phyloP scores from a whole-genome alignment of 2,113 vertebrate species.

The Sturnus vulgaris region DNA sequence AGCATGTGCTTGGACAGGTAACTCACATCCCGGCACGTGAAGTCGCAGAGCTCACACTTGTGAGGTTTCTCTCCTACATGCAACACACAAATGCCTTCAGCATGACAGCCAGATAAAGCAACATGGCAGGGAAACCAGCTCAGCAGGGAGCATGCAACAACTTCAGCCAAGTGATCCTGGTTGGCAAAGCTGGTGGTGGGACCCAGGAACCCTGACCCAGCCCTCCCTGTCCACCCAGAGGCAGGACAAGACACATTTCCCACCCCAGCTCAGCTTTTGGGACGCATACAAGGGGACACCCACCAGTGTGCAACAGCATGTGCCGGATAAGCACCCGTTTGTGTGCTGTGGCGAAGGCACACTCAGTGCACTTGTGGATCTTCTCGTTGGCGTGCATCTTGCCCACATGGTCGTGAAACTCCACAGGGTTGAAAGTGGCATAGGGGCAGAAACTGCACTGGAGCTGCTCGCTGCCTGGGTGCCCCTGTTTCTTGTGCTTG shows the following conservation, averaged over 20 bases:
- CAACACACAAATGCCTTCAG: background rate
- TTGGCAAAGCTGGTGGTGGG: background rate
- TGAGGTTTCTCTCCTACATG: constrained; percentile 90
- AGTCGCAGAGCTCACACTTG: constrained; percentile 91
- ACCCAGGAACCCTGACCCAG: background rate
- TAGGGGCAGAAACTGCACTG: constrained; percentile 88
- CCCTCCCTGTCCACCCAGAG: background rate
- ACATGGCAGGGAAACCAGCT: background rate
- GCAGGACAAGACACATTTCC: background rate
- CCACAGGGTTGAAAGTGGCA: constrained; percentile 88
- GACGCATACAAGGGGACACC: background rate
- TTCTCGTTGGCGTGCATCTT: constrained; percentile 93
- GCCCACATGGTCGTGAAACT: constrained; percentile 85
- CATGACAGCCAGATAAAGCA: background rate
- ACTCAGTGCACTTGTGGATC: constrained; percentile 89
- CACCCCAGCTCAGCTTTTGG: background rate
- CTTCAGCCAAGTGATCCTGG: background rate
- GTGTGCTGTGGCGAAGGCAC: constrained; percentile 87
- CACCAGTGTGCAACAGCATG: constrained; percentile 89
- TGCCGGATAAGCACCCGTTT: constrained; percentile 92
- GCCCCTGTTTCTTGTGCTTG: constrained; percentile 89
- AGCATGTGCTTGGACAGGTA: constrained; percentile 98
- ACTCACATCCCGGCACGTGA: constrained; percentile 92
- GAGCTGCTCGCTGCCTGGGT: constrained; percentile 81
- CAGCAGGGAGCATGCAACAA: background rate